A percentile compares a stretch with the other conserved stretches of the same genome.
Evolutionary conservation across 2,888 invertebrate species (phyloP).

Genomic region (Amphimallon solstitiale): DNA sequence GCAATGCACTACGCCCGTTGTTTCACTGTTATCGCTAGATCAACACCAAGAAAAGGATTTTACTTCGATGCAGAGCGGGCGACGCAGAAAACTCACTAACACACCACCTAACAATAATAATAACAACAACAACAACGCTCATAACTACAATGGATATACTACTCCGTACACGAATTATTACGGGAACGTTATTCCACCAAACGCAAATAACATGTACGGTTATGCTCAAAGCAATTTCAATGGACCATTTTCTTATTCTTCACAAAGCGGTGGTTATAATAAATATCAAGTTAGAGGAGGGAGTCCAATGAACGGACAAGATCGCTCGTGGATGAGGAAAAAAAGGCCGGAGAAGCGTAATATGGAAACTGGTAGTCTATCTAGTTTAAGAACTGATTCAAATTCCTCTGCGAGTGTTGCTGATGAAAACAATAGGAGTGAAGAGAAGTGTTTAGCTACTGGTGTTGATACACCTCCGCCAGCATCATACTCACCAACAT

Average conservation of each 20-base stretch:
- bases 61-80: slow-evolving; percentile 60
- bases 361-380: slow-evolving; percentile 49
- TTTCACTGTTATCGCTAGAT: slow-evolving; percentile 59
- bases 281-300: slow-evolving; percentile 4
- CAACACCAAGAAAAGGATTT: slow-evolving; percentile 60
- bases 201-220: slow-evolving; percentile 23
- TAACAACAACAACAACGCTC: slow-evolving; percentile 15
- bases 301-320: slow-evolving; percentile 5
- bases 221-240: slow-evolving; percentile 3
- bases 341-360: slow-evolving; percentile 34
- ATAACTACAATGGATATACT: slow-evolving; percentile 39
- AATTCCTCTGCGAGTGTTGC: slow-evolving; percentile 55
- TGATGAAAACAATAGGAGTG: slow-evolving; percentile 43
- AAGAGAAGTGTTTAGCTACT: slow-evolving; percentile 30
- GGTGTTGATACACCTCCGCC: slow-evolving; percentile 41
- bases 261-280: not conserved
- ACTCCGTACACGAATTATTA: slow-evolving; percentile 3
- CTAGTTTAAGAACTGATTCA: slow-evolving; percentile 54
- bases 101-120: slow-evolving; percentile 25
- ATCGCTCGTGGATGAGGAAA: slow-evolving; percentile 19
- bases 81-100: slow-evolving; percentile 50
- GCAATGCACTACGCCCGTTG: slow-evolving; percentile 59
- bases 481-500: slow-evolving; percentile 40
- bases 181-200: slow-evolving; percentile 10
- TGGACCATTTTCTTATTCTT: not conserved